These are phyloP conservation scores for Sciurus carolinensis DNA, from an alignment of 2,797 vertebrate genomes.

Conservation along the genomic window DNA sequence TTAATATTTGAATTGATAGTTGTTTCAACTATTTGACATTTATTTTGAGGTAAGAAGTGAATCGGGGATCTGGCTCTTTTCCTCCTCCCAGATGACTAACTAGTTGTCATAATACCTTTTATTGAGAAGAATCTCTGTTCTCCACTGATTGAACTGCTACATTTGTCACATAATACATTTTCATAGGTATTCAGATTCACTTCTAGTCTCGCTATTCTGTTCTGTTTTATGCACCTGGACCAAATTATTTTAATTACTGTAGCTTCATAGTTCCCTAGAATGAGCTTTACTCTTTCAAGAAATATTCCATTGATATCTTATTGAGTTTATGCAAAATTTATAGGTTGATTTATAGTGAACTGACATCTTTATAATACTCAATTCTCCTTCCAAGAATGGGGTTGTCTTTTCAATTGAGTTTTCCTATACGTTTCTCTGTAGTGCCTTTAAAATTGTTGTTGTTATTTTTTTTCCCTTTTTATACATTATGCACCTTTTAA, in stretches of 20 bases:
- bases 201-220: slow-evolving; percentile 26
- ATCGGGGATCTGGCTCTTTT: background rate
- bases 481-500: background rate
- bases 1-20: slow-evolving; percentile 29
- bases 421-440: background rate
- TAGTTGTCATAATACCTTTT: slow-evolving; percentile 32
- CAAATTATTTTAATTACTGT: slow-evolving; percentile 72
- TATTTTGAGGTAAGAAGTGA: slow-evolving; percentile 32
- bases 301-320: slow-evolving; percentile 43
- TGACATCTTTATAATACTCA: slow-evolving; percentile 26
- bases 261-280: slow-evolving; percentile 39
- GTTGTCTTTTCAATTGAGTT: slow-evolving; percentile 7
- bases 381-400: slow-evolving; percentile 4
- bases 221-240: slow-evolving; percentile 44
- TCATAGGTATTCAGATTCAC: slow-evolving; percentile 14
- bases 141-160: background rate
- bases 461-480: background rate
- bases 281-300: slow-evolving; percentile 41
- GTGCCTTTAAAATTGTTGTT: background rate
- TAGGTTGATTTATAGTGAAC: slow-evolving; percentile 28
- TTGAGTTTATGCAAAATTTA: slow-evolving; percentile 50
- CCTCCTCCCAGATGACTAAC: background rate
- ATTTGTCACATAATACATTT: background rate
- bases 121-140: slow-evolving; percentile 61
- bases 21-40: slow-evolving; percentile 11